Base-by-base conservation (phyloP, 2,113 vertebrate genomes). In the Pteruthius melanotis region DNA sequence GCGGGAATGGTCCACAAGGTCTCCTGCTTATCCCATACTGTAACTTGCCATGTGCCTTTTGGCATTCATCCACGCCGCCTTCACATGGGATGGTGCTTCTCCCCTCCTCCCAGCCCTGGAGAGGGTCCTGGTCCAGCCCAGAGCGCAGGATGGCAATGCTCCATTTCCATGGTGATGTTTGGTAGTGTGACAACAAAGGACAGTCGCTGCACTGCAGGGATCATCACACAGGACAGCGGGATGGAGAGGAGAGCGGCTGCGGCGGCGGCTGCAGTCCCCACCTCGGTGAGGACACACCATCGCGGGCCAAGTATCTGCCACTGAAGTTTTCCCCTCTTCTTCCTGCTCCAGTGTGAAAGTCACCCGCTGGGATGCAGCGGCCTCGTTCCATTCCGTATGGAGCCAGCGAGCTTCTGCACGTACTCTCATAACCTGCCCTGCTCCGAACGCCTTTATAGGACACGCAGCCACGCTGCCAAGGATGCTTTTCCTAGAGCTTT, bases 61-160 rank as follows among this genome's bases (percentile, higher is more conserved):
- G 61, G n/a, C 18, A 23, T 35, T 59, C 2, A 1, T 22, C 33
- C 3, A 3, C 31, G 52, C 45, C 0, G 0, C 30, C 26, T 14
- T 47, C 2, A 3, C 23, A 1, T 0, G 2, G 53, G 42, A 42
- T 5, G 0, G 15, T 7, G 22, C 53, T 6, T 13, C 63, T 35
- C 52, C 26, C 35, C n/a, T 44, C 33, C 45, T 35, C 10, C 54
- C 21, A 24, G 79, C 53, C 61, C 69, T 4, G 6, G 6, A 8
- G 3, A 57, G 35, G 24, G 18, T 72, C 61, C 53, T 0, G 0
- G 53, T 20, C 45, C 18, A 4, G 13, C 22, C n/a, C 4, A 4
- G 54, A 14, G n/a, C 2, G 47, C 37, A 31, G 64, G 82, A 5
- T 3, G 17, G 66, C 2, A 4, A 6, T 50, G 74, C 87, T 89